A percentile compares a stretch with the other conserved stretches of the same genome.
phyloP scores from a whole-genome alignment of 2,888 invertebrate genomes.

The Athrips mouffetella region DNA sequence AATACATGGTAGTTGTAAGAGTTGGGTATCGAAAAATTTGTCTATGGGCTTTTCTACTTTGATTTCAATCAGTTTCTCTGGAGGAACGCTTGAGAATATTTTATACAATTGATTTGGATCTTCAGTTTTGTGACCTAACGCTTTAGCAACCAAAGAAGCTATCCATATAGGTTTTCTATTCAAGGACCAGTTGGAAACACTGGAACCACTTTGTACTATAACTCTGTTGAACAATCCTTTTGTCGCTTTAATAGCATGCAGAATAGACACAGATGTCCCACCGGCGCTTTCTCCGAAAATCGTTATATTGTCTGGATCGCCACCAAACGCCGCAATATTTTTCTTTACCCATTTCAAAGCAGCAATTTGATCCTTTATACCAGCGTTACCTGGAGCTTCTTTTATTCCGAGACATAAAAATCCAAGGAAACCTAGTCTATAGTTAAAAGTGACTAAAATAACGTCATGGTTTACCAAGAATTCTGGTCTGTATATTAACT shows the following conservation, averaged over 20 bases:
- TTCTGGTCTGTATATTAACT: conserved; percentile 56
- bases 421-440: conserved; percentile 61
- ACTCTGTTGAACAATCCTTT: conserved; percentile 57
- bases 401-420: conserved; percentile 62
- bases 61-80: conserved; percentile 41
- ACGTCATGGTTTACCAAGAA: conserved; percentile 58
- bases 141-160: conserved; percentile 55
- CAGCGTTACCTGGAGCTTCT: conserved; percentile 68
- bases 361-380: conserved; percentile 64
- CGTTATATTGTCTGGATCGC: conserved; percentile 64
- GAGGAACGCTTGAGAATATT: conserved; percentile 46
- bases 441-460: conserved; percentile 64
- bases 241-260: conserved; percentile 51
- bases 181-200: conserved; percentile 57
- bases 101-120: conserved; percentile 57
- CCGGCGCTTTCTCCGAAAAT: conserved; percentile 71
- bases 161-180: conserved; percentile 56
- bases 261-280: conserved; percentile 48
- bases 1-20: conserved; percentile 60
- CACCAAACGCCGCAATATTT: conserved; percentile 65
- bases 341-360: conserved; percentile 66
- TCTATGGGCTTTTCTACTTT: conserved; percentile 48
- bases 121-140: conserved; percentile 47
- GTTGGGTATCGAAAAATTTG: conserved; percentile 57
- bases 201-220: conserved; percentile 63